Evolutionary conservation across 1,140 invertebrate species (phyloP), one percentile per base, ranked within the genome.

Genomic region (Apis mellifera): DNA sequence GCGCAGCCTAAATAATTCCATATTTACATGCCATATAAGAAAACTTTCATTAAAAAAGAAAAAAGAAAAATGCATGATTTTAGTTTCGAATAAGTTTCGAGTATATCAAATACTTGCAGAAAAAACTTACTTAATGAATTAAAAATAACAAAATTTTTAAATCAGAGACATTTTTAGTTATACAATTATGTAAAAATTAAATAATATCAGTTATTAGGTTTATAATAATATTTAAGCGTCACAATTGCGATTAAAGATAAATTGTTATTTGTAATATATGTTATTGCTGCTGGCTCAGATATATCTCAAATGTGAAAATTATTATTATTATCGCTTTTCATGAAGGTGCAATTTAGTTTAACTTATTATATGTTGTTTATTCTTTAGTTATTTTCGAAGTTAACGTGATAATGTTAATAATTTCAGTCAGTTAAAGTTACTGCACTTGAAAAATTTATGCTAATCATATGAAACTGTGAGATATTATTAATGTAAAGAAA

Each of bases 1-100:
- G 88, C 88, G 86, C 85, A 86, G 59, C 88, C 84, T 87, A 72
- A 87, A 76, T 69, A 74, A 80, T 86, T 86, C 69, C 65, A 32
- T 83, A 32, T 79, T 76, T 68, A 64, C 32, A 78, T 50, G 72
- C 64, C 64, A 69, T 82, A 65, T 82, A 50, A 42, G 4, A 71
- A 50, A 76, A 32, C 57, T 21, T 60, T 70, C 13, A 19, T 65
- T 76, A 8, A 65, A 64, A 52, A n/a, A 7, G 11, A 1, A 13
- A 64, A 64, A 17, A 23, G 13, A 11, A n/a, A 65, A n/a, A 65
- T 17, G 19, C 11, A 75, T 64, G 64, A 64, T 75, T 23, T 64
- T 65, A 26, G 42, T 74, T 74, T 76, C 48, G 5, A 26, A 55
- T 60, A 69, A 17, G 26, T 32, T 32, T 32, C 9, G 17, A 50